These are phyloP conservation scores for Anguilla marmorata DNA, from an alignment of 2,797 vertebrate species.

Conservation along the genomic window DNA sequence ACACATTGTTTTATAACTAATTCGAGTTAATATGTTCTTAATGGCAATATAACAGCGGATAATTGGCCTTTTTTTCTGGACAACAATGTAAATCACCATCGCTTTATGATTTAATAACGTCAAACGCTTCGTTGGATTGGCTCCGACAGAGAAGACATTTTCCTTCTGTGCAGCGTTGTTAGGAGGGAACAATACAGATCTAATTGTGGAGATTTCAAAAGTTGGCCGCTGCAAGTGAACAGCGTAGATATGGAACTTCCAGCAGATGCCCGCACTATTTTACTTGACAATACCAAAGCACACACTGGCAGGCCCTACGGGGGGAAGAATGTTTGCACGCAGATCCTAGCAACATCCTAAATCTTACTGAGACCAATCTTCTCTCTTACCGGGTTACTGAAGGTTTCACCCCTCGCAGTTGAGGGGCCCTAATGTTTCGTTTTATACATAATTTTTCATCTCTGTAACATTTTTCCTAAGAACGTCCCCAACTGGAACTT, in stretches of 20 bases:
- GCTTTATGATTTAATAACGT: conserved; percentile 98
- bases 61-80: conserved; percentile 85
- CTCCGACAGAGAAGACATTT: conserved; percentile 81
- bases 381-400: conserved; percentile 51
- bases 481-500: background rate
- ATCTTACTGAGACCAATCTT: conserved; percentile 66
- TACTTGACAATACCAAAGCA: conserved; percentile 57
- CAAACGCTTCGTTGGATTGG: conserved; percentile 89
- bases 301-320: conserved; percentile 47
- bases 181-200: conserved; percentile 79
- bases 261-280: conserved; percentile 72
- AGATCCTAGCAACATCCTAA: conserved; percentile 76
- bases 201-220: conserved; percentile 82
- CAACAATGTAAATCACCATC: conserved; percentile 90
- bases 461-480: background rate
- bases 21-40: conserved; percentile 92
- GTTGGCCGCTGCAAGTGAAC: conserved; percentile 81
- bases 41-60: conserved; percentile 86
- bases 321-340: conserved; percentile 63
- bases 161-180: conserved; percentile 78
- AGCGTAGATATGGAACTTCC: conserved; percentile 75
- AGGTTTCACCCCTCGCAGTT: conserved; percentile 52
- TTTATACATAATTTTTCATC: background rate
- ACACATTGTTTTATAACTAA: conserved; percentile 87
- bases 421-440: conserved; percentile 24